Percentiles rank a stretch among this genome's conserved stretches.
phyloP scores from a whole-genome alignment of 2,888 invertebrate species.

The Hirtodrosophila duncani region DNA sequence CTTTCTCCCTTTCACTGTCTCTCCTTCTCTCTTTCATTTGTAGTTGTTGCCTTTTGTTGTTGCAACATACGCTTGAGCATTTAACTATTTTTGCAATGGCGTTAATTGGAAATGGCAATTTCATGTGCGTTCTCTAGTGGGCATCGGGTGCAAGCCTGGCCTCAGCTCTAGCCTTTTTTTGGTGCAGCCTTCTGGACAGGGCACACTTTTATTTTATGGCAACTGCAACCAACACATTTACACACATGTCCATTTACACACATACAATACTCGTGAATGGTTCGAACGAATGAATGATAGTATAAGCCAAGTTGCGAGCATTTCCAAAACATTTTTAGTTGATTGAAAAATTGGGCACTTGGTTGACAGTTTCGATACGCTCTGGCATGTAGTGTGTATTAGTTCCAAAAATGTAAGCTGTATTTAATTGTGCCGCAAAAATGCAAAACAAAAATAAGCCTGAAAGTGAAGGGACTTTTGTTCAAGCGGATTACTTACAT shows the following conservation, averaged over 20 bases:
- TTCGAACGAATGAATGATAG: constrained; percentile 54
- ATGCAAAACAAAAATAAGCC: neutral
- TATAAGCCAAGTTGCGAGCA: constrained; percentile 33
- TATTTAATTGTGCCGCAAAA: constrained; percentile 64
- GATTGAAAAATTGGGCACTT: constrained; percentile 71
- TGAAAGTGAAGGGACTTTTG: no score
- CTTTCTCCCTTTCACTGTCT: constrained; percentile 32
- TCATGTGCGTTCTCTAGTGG: constrained; percentile 50
- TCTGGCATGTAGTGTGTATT: neutral
- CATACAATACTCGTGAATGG: constrained; percentile 35
- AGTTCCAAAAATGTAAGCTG: constrained; percentile 48
- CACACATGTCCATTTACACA: constrained; percentile 1
- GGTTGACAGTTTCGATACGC: constrained; percentile 47
- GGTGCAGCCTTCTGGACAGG: no score
- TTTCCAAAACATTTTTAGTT: constrained; percentile 67
- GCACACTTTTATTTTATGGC: constrained; percentile 62
- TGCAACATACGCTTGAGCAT: constrained; percentile 44
- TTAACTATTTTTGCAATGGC: constrained; percentile 72
- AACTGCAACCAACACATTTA: constrained; percentile 24
- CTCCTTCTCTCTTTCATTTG: constrained; percentile 37
- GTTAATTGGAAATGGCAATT: constrained; percentile 75
- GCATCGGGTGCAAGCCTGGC: constrained; percentile 25
- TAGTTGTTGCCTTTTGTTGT: constrained; percentile 24
- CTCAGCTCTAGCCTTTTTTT: constrained; percentile 17
- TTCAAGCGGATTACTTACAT: no score